Evolutionary conservation across 2,888 invertebrate genomes (phyloP), one percentile per base, ranked within the genome.

Genomic region (Halictus ligatus): DNA sequence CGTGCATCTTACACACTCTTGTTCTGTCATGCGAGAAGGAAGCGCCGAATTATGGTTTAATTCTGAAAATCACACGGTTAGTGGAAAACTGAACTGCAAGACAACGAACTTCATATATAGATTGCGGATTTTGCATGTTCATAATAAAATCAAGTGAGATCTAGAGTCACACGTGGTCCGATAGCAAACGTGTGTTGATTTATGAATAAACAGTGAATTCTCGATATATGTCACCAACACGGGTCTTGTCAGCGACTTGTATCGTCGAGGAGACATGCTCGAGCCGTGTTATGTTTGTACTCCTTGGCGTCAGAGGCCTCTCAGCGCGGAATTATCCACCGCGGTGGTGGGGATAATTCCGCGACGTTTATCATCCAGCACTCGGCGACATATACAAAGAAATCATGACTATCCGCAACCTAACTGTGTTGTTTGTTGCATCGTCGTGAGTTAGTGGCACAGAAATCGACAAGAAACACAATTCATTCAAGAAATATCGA

Each of bases 1-100:
- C 58, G 10, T 74, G 74, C 74, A 21, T 54, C 50, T 54, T 18
- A 58, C 58, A 43, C 58, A 15, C n/a, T 67, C 67, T 71, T 43
- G 5, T 43, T 71, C 8, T 82, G 43, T 35, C 83, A 80, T 84
- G 77, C 80, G 71, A 25, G 35, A 81, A 74, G 79, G 78, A 79
- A 85, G 78, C 86, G 79, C 78, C 81, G 15, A 3, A 8, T 13
- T 25, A 6, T 43, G 1, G 40, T 43, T 43, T 71, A 35, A 84
- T 40, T 21, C n/a, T 43, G 25, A n/a, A 43, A 43, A 54, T 76
- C 50, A 40, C n/a, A 75, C 43, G 43, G 71, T 86, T 86, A 86
- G 85, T 86, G 29, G 13, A 48, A 78, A 29, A 73, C 18, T 10
- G 18, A 29, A 73, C 73, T 46, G 46, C 54, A 85, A 80, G 58